Conservation (phyloP, 2,797 vertebrate genomes). For the Pogoniulus pusillus region DNA sequence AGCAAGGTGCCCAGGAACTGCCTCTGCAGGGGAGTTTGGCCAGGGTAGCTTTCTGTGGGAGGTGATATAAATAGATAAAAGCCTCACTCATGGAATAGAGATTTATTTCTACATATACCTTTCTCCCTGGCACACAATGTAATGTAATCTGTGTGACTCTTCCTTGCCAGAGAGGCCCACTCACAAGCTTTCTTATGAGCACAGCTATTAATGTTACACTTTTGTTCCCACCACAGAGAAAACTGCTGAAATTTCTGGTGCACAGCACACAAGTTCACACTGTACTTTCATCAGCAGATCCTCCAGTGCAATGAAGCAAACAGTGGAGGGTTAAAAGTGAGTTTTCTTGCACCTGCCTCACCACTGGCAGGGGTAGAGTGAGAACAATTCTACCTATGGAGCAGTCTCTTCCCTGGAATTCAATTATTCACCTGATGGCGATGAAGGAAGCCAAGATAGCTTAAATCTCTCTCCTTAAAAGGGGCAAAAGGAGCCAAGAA, state of each 20-base stretch:
- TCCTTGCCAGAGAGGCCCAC: conserved; percentile 32
- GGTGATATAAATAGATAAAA: conserved; percentile 43
- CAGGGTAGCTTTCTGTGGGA: background rate
- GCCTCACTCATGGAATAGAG: background rate
- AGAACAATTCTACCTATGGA: background rate
- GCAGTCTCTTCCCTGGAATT: conserved; percentile 36
- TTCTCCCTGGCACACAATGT: conserved; percentile 4
- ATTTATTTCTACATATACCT: conserved; percentile 30
- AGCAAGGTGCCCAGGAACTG: background rate
- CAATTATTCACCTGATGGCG: conserved; percentile 79
- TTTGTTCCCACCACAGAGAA: conserved; percentile 5
- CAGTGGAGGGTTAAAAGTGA: background rate
- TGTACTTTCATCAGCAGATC: background rate
- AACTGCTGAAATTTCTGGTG: background rate
- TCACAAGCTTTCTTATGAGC: conserved; percentile 28
- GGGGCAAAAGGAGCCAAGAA: background rate
- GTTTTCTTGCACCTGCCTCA: background rate
- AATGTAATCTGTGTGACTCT: background rate
- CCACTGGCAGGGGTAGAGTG: conserved; percentile 20
- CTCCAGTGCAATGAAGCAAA: background rate
- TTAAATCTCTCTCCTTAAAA: conserved; percentile 54
- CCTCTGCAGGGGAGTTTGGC: conserved; percentile 38
- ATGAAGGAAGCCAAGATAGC: conserved; percentile 82
- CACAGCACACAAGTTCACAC: background rate
- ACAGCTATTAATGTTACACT: conserved; percentile 37